Base-by-base conservation (phyloP, 2,888 invertebrate genomes). In the Xylota sylvarum region DNA sequence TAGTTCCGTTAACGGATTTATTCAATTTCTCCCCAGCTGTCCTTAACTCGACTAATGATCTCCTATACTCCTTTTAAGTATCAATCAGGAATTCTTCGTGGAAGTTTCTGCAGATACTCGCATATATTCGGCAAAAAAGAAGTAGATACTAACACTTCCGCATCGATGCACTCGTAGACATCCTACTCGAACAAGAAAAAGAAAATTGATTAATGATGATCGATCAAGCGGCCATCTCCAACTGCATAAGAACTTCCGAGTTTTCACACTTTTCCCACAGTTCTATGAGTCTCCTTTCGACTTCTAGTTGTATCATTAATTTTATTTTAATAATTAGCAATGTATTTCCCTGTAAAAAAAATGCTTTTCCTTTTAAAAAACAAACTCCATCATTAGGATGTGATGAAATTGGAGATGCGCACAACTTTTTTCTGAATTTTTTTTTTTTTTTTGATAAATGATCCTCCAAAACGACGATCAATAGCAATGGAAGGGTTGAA, bases 121-220 rank as follows among this genome's bases (percentile, higher is more conserved):
- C 17, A n/a, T 6, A 19, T 9, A 62, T 43, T 50, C 17, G 32
- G 5, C 32, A 37, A 37, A 14, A 40, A 52, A 48, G 56, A n/a
- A 5, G 14, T 32, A 40, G 32, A 69, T 19, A 14, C 43, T 12
- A 58, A 56, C 14, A 48, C 55, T 73, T 83, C 73, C 78, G 60
- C 72, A 78, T 83, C 78, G 43, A 35, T 83, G 30, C 58, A 43
- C 55, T 46, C 27, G 23, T 19, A 35, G 48, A 27, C 37, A 64
- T 62, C 46, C 30, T 23, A n/a, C 4, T 1, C 14, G 17, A 67
- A 69, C 30, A 60, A 83, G 55, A 80, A 77, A 72, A 60, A 83
- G 55, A 80, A 77, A 72, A 62, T 62, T 82, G 82, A 86, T 86
- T 82, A 82, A 86, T 86, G 86, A 86, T 77, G 72, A 81, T 85